Conservation (phyloP, 1,140 invertebrate genomes). For the Drosophila chauvacae region DNA sequence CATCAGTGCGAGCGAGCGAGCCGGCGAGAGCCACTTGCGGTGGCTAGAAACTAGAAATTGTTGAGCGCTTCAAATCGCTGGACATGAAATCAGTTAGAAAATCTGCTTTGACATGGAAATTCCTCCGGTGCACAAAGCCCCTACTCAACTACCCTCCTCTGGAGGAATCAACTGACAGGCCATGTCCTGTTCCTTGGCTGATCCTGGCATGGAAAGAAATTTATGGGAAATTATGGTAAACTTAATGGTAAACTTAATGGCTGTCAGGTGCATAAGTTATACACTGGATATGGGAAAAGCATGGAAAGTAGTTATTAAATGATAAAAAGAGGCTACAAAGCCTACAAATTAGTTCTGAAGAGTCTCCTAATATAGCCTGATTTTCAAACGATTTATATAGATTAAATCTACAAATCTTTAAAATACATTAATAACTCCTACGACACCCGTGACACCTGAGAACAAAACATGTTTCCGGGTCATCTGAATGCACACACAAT, state of each 20-base stretch:
- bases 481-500: slow-evolving; percentile 8
- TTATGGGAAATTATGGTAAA: background rate
- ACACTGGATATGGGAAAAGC: background rate
- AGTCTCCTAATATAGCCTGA: background rate
- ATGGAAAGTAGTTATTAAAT: background rate
- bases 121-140: slow-evolving; percentile 28
- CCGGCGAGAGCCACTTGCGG: slow-evolving; percentile 22
- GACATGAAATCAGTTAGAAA: slow-evolving; percentile 82
- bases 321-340: background rate
- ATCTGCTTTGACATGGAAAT: slow-evolving; percentile 82
- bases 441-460: background rate
- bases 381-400: background rate
- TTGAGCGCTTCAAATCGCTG: slow-evolving; percentile 54
- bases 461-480: slow-evolving; percentile 9
- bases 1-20: slow-evolving; percentile 19
- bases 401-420: background rate
- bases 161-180: slow-evolving; percentile 57
- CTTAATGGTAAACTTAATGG: background rate
- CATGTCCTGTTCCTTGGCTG: slow-evolving; percentile 35
- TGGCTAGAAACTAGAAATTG: slow-evolving; percentile 64
- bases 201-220: slow-evolving; percentile 25
- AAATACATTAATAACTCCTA: background rate
- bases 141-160: background rate
- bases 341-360: background rate
- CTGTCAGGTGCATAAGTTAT: background rate